Percentiles rank a stretch among this genome's conserved stretches.
Evolutionary conservation across 2,888 invertebrate species (phyloP).

Genomic region (Caenorhabditis sp.): DNA sequence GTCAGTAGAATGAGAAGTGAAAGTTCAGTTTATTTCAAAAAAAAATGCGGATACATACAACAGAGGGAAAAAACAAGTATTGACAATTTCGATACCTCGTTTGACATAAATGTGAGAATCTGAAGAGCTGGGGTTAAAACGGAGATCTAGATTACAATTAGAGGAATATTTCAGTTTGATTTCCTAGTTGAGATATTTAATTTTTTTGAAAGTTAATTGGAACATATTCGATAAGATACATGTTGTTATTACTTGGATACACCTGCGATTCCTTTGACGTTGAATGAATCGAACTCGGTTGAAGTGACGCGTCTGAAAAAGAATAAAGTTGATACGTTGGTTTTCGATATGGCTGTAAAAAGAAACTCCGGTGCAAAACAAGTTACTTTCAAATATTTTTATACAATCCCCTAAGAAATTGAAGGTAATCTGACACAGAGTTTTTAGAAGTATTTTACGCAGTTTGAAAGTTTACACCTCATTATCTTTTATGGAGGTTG

Average conservation of each 20-base stretch:
- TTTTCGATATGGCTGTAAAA: too few relatives aligned
- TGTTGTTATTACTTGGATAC: constrained; percentile 7
- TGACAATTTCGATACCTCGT: not conserved
- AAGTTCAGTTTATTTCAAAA: constrained; percentile 8
- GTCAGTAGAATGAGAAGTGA: constrained; percentile 30
- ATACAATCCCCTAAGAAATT: too few relatives aligned
- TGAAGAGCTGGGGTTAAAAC: not conserved
- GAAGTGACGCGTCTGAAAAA: constrained; percentile 34
- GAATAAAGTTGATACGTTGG: too few relatives aligned
- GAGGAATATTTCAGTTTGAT: too few relatives aligned
- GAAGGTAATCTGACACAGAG: too few relatives aligned
- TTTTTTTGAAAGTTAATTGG: too few relatives aligned
- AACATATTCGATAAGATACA: too few relatives aligned
- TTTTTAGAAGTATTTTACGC: too few relatives aligned
- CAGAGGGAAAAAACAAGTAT: not conserved
- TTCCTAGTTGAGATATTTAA: not conserved
- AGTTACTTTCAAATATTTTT: too few relatives aligned
- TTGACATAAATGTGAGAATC: not conserved
- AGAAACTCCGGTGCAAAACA: too few relatives aligned
- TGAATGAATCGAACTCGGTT: constrained; percentile 22
- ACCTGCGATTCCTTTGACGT: constrained; percentile 48
- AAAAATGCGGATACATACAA: constrained; percentile 1
- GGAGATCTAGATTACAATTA: not conserved
- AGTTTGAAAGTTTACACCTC: too few relatives aligned
- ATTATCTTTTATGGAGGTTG: too few relatives aligned